Evolutionary conservation across 2,888 invertebrate species (phyloP).

Genomic region (Corbicula japonica): DNA sequence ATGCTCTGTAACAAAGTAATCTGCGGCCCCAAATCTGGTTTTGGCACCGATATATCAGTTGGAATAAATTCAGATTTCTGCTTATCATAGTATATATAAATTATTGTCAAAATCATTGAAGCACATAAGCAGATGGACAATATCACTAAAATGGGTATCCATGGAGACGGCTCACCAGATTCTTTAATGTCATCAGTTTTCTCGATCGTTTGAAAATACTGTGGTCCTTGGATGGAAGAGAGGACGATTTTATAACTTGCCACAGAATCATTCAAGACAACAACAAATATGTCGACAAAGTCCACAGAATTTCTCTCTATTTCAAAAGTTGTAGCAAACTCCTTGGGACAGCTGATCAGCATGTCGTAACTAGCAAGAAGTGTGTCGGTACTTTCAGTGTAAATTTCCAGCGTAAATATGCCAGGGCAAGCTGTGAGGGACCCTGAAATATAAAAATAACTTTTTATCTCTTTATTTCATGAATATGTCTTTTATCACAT

Average conservation of each 20-base stretch:
- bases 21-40: slow-evolving; percentile 58
- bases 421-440: slow-evolving; percentile 81
- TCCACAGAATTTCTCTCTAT: slow-evolving; percentile 74
- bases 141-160: slow-evolving; percentile 74
- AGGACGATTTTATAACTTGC: slow-evolving; percentile 76
- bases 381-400: slow-evolving; percentile 72
- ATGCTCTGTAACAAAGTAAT: slow-evolving; percentile 70
- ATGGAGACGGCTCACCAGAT: slow-evolving; percentile 61
- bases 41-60: slow-evolving; percentile 45
- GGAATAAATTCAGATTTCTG: slow-evolving; percentile 51
- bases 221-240: slow-evolving; percentile 76
- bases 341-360: slow-evolving; percentile 79
- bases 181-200: slow-evolving; percentile 20
- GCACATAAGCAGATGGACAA: slow-evolving; percentile 58
- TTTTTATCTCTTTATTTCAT: too few species aligned
- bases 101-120: slow-evolving; percentile 52
- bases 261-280: slow-evolving; percentile 76
- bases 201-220: slow-evolving; percentile 56
- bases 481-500: too few species aligned
- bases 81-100: slow-evolving; percentile 61
- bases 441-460: slow-evolving; percentile 68
- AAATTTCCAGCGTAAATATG: slow-evolving; percentile 80
- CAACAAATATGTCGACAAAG: slow-evolving; percentile 77
- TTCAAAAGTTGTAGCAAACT: slow-evolving; percentile 69
- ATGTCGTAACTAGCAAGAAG: slow-evolving; percentile 80